phyloP scores from a whole-genome alignment of 2,797 vertebrate genomes.

The Hoplostethus mediterraneus region DNA sequence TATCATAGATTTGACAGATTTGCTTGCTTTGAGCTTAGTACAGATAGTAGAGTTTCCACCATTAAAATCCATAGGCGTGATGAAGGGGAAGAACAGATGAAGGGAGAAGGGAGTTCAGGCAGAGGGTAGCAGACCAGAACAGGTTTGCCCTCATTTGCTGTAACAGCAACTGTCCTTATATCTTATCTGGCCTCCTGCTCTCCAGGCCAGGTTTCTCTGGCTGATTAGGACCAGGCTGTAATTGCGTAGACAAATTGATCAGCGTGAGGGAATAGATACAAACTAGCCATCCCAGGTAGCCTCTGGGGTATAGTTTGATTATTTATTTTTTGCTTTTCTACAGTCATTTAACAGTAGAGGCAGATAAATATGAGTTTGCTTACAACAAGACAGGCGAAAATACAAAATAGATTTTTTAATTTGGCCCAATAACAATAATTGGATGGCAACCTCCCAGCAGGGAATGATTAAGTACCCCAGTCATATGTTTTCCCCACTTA shows the following conservation, averaged over 20 bases:
- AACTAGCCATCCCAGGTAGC: not conserved
- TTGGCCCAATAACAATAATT: no score
- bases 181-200: constrained; percentile 47
- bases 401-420: no score
- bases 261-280: not conserved
- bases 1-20: not conserved
- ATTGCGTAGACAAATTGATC: not conserved
- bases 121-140: not conserved
- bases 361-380: not conserved
- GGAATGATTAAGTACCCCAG: no score
- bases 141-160: not conserved
- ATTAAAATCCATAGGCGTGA: not conserved
- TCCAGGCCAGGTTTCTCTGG: constrained; percentile 1
- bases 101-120: not conserved
- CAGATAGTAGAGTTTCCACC: not conserved
- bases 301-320: not conserved
- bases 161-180: constrained; percentile 15
- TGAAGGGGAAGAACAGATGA: no score
- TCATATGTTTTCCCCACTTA: not conserved
- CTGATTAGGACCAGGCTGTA: constrained; percentile 40
- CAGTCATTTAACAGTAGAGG: not conserved
- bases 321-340: not conserved
- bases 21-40: not conserved
- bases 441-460: no score
- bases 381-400: not conserved